These are phyloP conservation scores for Amphibalanus amphitrite DNA, from an alignment of 1,140 invertebrate species.

Conservation along the genomic window DNA sequence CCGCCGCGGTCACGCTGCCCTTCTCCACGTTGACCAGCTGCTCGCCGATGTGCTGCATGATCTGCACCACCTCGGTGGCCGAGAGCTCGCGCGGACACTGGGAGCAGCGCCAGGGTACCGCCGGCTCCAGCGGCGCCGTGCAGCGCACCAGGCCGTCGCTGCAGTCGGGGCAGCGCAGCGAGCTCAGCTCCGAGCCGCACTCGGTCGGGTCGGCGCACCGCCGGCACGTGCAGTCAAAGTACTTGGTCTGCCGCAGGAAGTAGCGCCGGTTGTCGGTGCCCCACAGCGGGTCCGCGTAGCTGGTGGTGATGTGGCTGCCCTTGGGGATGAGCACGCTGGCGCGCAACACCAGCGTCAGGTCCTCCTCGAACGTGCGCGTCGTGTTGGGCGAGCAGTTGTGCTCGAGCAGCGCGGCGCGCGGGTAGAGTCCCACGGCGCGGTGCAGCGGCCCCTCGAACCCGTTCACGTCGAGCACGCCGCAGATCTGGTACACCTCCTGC, in stretches of 20 bases:
- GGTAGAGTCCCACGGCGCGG: constrained; percentile 48
- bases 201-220: constrained; percentile 20
- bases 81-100: constrained; percentile 35
- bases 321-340: constrained; percentile 37
- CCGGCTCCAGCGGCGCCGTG: constrained; percentile 37
- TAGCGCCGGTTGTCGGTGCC: constrained; percentile 50
- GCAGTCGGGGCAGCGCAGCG: constrained; percentile 22
- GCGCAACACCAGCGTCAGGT: constrained; percentile 45
- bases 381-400: constrained; percentile 60
- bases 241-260: constrained; percentile 48
- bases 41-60: constrained; percentile 38
- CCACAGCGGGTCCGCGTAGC: constrained; percentile 57
- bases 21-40: constrained; percentile 39
- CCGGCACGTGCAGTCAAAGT: constrained; percentile 34
- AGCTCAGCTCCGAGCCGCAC: constrained; percentile 20
- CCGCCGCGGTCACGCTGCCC: constrained; percentile 32
- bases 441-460: constrained; percentile 51
- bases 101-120: constrained; percentile 41
- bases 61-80: constrained; percentile 36
- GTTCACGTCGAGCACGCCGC: constrained; percentile 59
- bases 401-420: constrained; percentile 51
- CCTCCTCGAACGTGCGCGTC: constrained; percentile 51
- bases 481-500: constrained; percentile 49
- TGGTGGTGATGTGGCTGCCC: constrained; percentile 45
- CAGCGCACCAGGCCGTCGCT: constrained; percentile 26